Percentiles rank a stretch among this genome's conserved stretches.
These are phyloP conservation scores for Chamaea fasciata DNA, from an alignment of 2,113 vertebrate genomes.

Conservation along the genomic window DNA sequence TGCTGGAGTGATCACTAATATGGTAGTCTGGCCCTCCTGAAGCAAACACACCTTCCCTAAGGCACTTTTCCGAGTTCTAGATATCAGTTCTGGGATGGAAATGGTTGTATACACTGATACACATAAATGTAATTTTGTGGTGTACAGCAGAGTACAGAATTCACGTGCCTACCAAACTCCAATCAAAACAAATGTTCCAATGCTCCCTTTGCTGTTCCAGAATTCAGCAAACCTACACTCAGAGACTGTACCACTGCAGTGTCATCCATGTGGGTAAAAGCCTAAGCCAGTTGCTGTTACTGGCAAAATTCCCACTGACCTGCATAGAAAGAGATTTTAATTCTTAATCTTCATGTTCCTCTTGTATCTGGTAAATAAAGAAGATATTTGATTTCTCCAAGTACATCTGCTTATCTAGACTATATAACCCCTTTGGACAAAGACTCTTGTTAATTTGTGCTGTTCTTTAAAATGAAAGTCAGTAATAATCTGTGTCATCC, in stretches of 20 bases:
- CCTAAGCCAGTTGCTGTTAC: background rate
- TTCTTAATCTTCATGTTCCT: background rate
- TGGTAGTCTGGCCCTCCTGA: background rate
- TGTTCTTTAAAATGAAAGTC: background rate
- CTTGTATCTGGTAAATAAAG: background rate
- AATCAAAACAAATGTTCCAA: background rate
- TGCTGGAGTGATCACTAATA: background rate
- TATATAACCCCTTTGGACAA: background rate
- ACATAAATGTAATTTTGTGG: background rate
- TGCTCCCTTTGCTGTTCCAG: background rate
- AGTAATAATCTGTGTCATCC: background rate
- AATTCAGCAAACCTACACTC: background rate
- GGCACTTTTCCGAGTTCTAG: background rate
- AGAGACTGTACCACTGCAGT: background rate
- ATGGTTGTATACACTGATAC: background rate
- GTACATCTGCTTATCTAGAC: background rate
- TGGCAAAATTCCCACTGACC: background rate
- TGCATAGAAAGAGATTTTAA: background rate
- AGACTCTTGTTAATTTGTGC: background rate
- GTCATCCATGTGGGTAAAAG: background rate
- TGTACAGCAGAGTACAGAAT: background rate
- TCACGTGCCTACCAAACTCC: background rate
- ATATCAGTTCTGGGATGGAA: background rate
- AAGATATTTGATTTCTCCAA: background rate
- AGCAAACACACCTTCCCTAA: background rate